A percentile compares a stretch with the other conserved stretches of the same genome.
Evolutionary conservation across 2,888 invertebrate species (phyloP).

Genomic region (Nyleta sp.): DNA sequence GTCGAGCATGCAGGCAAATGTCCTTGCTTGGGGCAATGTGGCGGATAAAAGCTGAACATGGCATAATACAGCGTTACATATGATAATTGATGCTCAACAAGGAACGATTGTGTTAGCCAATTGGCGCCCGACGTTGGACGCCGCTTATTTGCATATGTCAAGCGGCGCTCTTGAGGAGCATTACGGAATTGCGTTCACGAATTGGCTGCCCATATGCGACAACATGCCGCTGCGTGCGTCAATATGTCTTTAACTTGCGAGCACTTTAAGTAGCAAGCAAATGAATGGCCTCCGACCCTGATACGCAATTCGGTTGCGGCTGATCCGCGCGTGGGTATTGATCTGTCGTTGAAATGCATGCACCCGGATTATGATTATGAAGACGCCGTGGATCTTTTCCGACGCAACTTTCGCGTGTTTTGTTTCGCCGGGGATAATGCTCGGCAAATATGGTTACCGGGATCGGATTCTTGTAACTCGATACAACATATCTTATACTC

Average conservation of each 20-base stretch:
- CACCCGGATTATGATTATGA: too few species aligned
- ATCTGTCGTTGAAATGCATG: neutral
- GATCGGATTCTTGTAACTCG: conserved; percentile 37
- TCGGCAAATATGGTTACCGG: conserved; percentile 13
- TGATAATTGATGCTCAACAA: conserved; percentile 53
- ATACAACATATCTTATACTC: conserved; percentile 23
- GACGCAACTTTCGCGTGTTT: neutral
- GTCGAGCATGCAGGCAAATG: neutral
- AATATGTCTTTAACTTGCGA: conserved; percentile 45
- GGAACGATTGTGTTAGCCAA: conserved; percentile 38
- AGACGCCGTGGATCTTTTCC: neutral
- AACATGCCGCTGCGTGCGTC: conserved; percentile 43
- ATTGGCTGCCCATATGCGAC: conserved; percentile 22
- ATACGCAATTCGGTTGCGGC: conserved; percentile 7
- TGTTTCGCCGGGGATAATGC: conserved; percentile 5
- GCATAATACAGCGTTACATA: conserved; percentile 43
- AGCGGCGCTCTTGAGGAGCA: conserved; percentile 26
- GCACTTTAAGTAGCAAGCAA: conserved; percentile 25
- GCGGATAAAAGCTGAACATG: conserved; percentile 32
- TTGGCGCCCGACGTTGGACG: conserved; percentile 37
- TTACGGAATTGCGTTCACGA: conserved; percentile 35
- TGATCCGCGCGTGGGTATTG: neutral
- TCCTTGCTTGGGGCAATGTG: too few species aligned
- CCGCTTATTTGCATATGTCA: conserved; percentile 55
- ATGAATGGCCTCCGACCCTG: conserved; percentile 10